Base-by-base conservation (phyloP, 2,888 invertebrate genomes). In the Pilophorus perplexus region DNA sequence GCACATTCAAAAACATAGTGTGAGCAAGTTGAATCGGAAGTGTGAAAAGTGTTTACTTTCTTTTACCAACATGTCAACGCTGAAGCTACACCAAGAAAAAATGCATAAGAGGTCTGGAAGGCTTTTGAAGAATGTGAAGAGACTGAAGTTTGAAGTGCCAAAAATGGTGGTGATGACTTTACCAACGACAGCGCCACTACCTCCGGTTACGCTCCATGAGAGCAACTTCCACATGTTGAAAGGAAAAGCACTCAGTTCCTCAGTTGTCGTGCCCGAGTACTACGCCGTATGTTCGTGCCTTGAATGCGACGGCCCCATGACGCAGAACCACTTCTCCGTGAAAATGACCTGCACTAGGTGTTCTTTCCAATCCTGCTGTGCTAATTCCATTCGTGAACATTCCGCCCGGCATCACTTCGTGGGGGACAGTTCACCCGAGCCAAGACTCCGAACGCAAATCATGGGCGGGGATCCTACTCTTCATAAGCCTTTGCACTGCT, bases 341-440 rank as follows among this genome's bases (percentile, higher is more conserved):
- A 50, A 52, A 38, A 23, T 87, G 72, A 81, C 83, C 74, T 92
- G 92, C 77, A 84, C 84, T 16, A 87, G 88, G 76, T 95, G 95
- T 74, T 84, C 88, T 64, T 94, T 86, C 78, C 84, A 85, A 67
- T 90, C 93, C 1, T 87, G 87, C 72, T 94, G 95, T 75, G 85
- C 87, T 77, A 84, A 86, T 69, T 88, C 90, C 1, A 88, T 90
- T 82, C 81, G 88, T 72, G 85, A 85, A 40, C 93, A 93, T 79
- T 79, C 80, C 73, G 77, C 79, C 72, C 78, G 79, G 55, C n/a
- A n/a, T n/a, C n/a, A n/a, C n/a, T n/a, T n/a, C n/a, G n/a, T n/a
- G n/a, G n/a, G n/a, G n/a, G n/a, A n/a, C n/a, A n/a, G 79, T 80
- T 72, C 83, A 83, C 72, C 54, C 66, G 14, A 37, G 62, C 2